A percentile compares a stretch with the other conserved stretches of the same genome.
phyloP scores from a whole-genome alignment of 2,888 invertebrate genomes.

The Rhingia rostrata region DNA sequence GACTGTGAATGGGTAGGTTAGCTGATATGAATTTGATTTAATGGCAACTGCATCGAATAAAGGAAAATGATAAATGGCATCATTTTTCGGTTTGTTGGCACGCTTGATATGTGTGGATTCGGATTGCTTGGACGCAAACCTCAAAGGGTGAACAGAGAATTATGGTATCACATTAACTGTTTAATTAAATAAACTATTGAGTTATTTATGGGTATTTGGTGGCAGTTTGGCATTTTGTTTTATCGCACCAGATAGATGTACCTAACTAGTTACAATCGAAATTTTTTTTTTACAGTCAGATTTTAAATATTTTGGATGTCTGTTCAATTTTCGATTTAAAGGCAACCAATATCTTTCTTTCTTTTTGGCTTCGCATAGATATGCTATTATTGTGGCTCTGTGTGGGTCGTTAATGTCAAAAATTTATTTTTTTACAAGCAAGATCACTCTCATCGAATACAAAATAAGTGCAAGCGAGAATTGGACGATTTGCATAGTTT shows the following conservation, averaged over 20 bases:
- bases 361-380: too few relatives aligned
- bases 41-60: constrained; percentile 63
- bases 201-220: constrained; percentile 51
- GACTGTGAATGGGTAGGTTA: constrained; percentile 29
- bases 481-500: too few relatives aligned
- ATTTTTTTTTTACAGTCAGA: too few relatives aligned
- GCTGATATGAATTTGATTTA: constrained; percentile 73
- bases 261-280: too few relatives aligned
- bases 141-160: constrained; percentile 66
- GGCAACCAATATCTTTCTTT: too few relatives aligned
- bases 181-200: constrained; percentile 67
- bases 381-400: too few relatives aligned
- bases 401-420: too few relatives aligned
- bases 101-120: constrained; percentile 58
- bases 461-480: too few relatives aligned
- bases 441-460: too few relatives aligned
- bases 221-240: constrained; percentile 19
- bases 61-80: constrained; percentile 71
- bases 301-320: too few relatives aligned
- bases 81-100: constrained; percentile 70
- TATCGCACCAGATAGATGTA: constrained; percentile 10
- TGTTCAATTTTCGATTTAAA: too few relatives aligned
- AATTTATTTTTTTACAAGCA: too few relatives aligned
- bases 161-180: constrained; percentile 52
- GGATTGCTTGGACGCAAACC: constrained; percentile 9